phyloP scores from a whole-genome alignment of 2,888 invertebrate species.

The Agriopis marginaria region DNA sequence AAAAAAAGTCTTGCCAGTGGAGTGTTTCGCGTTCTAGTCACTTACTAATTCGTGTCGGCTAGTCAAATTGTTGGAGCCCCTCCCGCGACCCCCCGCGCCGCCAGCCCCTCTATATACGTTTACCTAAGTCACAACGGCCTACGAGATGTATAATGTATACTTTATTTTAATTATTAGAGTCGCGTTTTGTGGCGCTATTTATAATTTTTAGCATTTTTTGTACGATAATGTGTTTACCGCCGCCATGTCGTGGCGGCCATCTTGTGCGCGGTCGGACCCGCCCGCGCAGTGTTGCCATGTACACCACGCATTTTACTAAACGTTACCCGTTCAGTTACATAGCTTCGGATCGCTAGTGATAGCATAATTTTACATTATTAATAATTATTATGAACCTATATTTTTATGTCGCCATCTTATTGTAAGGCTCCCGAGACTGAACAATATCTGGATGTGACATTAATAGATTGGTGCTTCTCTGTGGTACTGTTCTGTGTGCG shows the following conservation, averaged over 20 bases:
- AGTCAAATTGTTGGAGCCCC: slow-evolving; percentile 67
- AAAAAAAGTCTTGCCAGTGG: slow-evolving; percentile 79
- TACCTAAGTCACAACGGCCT: slow-evolving; percentile 82
- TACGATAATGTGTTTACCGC: slow-evolving; percentile 49
- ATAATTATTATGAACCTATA: slow-evolving; percentile 46
- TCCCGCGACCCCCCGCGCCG: slow-evolving; percentile 40
- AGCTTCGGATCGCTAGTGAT: slow-evolving; percentile 79
- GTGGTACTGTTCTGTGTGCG: too few relatives aligned
- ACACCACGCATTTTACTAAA: slow-evolving; percentile 67
- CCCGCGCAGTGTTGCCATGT: slow-evolving; percentile 50
- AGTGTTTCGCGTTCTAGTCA: slow-evolving; percentile 83
- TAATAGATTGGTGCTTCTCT: too few relatives aligned
- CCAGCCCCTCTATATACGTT: slow-evolving; percentile 45
- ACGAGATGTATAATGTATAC: slow-evolving; percentile 69
- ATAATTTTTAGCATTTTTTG: slow-evolving; percentile 78
- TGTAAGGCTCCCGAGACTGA: slow-evolving; percentile 28
- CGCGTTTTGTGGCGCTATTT: slow-evolving; percentile 67
- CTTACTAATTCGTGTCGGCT: slow-evolving; percentile 81
- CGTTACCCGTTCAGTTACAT: slow-evolving; percentile 78
- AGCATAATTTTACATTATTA: slow-evolving; percentile 72
- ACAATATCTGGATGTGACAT: slow-evolving; percentile 3
- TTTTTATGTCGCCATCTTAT: slow-evolving; percentile 37
- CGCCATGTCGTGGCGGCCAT: slow-evolving; percentile 26
- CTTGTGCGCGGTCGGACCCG: not conserved
- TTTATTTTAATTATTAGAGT: slow-evolving; percentile 68